Evolutionary conservation across 2,797 vertebrate species (phyloP).

Genomic region (Melanotaenia trifasciata): DNA sequence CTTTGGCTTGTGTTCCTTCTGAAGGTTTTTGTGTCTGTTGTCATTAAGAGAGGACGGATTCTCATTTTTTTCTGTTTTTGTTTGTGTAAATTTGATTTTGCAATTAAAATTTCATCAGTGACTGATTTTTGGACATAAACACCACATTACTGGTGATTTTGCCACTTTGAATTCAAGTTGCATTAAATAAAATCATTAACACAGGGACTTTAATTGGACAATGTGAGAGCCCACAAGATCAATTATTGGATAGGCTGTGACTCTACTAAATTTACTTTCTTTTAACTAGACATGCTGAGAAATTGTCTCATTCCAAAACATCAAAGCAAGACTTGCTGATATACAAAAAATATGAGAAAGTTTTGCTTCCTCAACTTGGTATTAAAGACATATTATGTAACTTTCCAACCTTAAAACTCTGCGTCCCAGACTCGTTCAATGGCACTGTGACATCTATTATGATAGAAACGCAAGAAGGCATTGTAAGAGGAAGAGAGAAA

Average conservation of each 20-base stretch:
- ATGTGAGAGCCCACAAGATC: conserved; percentile 32
- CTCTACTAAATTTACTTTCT: not conserved
- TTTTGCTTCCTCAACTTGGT: not conserved
- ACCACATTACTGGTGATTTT: not conserved
- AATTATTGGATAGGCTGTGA: not conserved
- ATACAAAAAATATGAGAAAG: not conserved
- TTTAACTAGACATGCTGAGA: not conserved
- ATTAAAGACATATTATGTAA: not conserved
- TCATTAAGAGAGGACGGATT: conserved; percentile 23
- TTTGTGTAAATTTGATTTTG: not conserved
- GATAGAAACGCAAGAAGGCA: no score
- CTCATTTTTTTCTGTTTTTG: conserved; percentile 10
- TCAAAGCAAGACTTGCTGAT: not conserved
- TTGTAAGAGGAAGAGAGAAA: no score
- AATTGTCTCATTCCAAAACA: not conserved
- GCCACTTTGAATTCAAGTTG: conserved; percentile 6
- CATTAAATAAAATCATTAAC: conserved; percentile 36
- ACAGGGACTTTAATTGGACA: conserved; percentile 27
- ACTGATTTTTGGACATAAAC: conserved; percentile 7
- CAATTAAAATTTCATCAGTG: not conserved
- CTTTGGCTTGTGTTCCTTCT: conserved; percentile 21
- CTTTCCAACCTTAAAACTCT: no score
- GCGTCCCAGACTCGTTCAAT: no score
- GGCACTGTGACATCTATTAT: no score
- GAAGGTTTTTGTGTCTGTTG: conserved; percentile 25